Evolutionary conservation across 2,797 vertebrate species (phyloP), one percentile per base, ranked within the genome.

Genomic region (Otus scops): DNA sequence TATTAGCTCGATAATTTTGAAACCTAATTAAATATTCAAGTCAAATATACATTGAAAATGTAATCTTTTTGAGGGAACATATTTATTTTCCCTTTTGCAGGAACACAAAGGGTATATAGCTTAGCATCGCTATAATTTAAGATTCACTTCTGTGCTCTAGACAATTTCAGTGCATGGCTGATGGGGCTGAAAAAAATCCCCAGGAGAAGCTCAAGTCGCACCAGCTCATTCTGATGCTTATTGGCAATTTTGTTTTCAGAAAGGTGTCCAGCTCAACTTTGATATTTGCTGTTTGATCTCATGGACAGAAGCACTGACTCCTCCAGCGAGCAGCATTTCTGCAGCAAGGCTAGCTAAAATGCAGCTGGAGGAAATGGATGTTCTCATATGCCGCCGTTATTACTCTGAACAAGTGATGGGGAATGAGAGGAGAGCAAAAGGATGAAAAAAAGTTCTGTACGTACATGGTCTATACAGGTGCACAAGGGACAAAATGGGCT

Each of bases 21-120:
- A 97, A 94, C 59, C 86, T 97, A 93, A 90, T 92, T 97, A 97
- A 97, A 95, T 71, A 96, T 92, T 94, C 89, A 93, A 93, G 90
- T 91, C 88, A 96, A 96, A 88, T 94, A 95, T 79, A 92, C 83
- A 90, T 95, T 75, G 82, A 91, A 94, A 96, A 97, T 93, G 86
- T 80, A 96, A 96, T 97, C 89, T 80, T 94, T 96, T 94, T 34
- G 85, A 95, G 65, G 79, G 95, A 95, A 89, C 89, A 91, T 94
- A 96, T 92, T 95, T 95, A 94, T 97, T 94, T 92, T 94, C 84
- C 76, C 43, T 95, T 89, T 90, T 88, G 71, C 91, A 94, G 84
- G 91, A 95, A 89, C 93, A 96, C 94, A 96, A 95, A 92, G 89
- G 75, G 63, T 96, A 96, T 67, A 79, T 91, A 94, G 82, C 80